These are phyloP conservation scores for Columba guinea DNA, from an alignment of 2,797 vertebrate genomes.

Conservation along the genomic window DNA sequence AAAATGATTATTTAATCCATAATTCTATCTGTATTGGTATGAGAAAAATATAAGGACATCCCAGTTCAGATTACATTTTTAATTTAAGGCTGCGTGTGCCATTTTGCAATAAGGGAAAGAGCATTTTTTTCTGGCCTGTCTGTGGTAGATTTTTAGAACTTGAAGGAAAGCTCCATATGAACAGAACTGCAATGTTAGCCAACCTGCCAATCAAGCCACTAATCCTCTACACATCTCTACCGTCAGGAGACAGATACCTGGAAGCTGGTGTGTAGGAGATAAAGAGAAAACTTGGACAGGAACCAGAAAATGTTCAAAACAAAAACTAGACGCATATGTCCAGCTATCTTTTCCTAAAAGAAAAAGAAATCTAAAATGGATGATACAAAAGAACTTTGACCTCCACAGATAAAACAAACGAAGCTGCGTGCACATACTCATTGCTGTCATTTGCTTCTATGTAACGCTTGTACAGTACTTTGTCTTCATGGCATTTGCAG, in stretches of 20 bases:
- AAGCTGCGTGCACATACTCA: neutral
- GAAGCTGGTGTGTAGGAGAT: slow-evolving; percentile 80
- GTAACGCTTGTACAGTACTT: neutral
- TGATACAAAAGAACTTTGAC: neutral
- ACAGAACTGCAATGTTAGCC: slow-evolving; percentile 68
- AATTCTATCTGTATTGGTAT: neutral
- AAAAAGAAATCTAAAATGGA: neutral
- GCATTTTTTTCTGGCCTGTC: slow-evolving; percentile 49
- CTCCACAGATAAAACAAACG: neutral
- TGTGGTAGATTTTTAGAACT: slow-evolving; percentile 52
- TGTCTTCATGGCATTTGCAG: neutral
- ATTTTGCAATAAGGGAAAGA: slow-evolving; percentile 51
- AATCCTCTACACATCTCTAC: slow-evolving; percentile 82
- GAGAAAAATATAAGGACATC: slow-evolving; percentile 19
- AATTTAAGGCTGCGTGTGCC: slow-evolving; percentile 52
- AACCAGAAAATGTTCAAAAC: slow-evolving; percentile 53
- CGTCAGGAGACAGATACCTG: slow-evolving; percentile 81
- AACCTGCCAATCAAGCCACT: slow-evolving; percentile 81
- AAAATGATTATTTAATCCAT: slow-evolving; percentile 10
- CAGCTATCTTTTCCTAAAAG: slow-evolving; percentile 18
- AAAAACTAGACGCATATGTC: slow-evolving; percentile 28
- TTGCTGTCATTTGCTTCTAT: neutral
- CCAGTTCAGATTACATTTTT: slow-evolving; percentile 28
- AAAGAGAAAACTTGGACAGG: slow-evolving; percentile 72
- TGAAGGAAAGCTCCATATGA: slow-evolving; percentile 66